Evolutionary conservation across 2,797 vertebrate genomes (phyloP), one percentile per base, ranked within the genome.

Genomic region (Lindbergichthys nudifrons): DNA sequence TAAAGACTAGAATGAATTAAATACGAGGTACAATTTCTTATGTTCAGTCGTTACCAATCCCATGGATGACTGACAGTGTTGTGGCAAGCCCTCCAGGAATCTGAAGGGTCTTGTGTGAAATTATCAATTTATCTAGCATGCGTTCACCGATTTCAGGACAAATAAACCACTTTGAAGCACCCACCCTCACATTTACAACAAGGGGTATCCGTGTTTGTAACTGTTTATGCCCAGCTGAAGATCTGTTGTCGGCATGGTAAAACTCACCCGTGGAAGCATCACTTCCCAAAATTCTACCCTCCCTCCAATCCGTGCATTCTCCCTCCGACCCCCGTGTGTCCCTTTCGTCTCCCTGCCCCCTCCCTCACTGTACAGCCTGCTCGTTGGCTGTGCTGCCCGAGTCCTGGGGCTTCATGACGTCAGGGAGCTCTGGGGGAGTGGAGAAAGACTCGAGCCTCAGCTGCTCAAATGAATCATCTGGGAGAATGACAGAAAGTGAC

Each of bases 341-440:
- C 75, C 79, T 76, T 69, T 68, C 0, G 14, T 72, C 26, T 65
- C 47, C 58, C 51, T 6, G 10, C 19, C n/a, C 48, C 63, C 57
- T 72, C 26, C 72, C 83, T 97, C 95, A 97, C 95, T 97, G 96
- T 69, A 98, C 96, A 0, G 96, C 95, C 90, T 97, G 97, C 75
- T 98, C 96, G 2, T 97, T 97, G 82, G 96, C 93, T 59, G 96
- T 96, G 92, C 96, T 96, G 87, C 96, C 93, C 3, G 96, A 97
- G 87, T 98, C 97, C 89, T 98, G 97, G 0, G 97, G 97, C 91
- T 97, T 98, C 97, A 97, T 98, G 80, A 98, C 97, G 26, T 98
- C 97, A 0, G 97, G 97, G 64, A 98, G 96, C 88, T 97, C 97
- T 0, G 96, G 97, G 2, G 97, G 97, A 79, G 96, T 97, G 81